Evolutionary conservation across 2,797 vertebrate genomes (phyloP), one percentile per base, ranked within the genome.

Genomic region (Phoebastria nigripes): DNA sequence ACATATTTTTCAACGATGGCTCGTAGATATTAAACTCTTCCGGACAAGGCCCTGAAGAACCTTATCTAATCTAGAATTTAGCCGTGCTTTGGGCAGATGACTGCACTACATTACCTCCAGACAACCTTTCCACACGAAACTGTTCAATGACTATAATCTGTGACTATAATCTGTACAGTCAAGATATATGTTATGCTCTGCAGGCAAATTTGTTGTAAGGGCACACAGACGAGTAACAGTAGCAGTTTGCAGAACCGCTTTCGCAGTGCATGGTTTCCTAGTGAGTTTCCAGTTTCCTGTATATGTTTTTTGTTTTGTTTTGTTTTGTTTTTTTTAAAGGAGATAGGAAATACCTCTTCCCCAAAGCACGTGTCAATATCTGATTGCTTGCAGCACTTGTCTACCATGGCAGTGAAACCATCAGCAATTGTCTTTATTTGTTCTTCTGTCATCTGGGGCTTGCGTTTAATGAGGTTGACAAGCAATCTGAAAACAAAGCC

Each of bases 401-500:
- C 65, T 28, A 97, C 6, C 74, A 98, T 97, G 49, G 51, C 6
- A 62, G 16, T 21, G 46, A 98, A 98, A 4, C 91, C 56, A 0
- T 0, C 59, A 55, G 70, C 5, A 15, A 98, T 79, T 3, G 63
- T 69, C 70, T 90, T 96, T 2, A 97, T 69, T 29, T 98, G 96
- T 4, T 97, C 97, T 0, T 87, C 93, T 39, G 97, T 97, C 58
- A 97, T 96, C 80, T 96, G 94, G 47, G 97, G 97, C 82, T 98
- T 98, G 92, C 98, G 97, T 51, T 98, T 98, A 59, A 98, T 78
- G 77, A 98, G 94, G 87, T 98, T 98, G 69, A 55, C 2, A 16
- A 98, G 97, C 56, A 97, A 56, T 62, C 98, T 98, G 94, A 24
- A 89, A 94, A 37, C 12, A 89, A 76, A 79, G 37, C 47, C 71